Evolutionary conservation across 2,888 invertebrate genomes (phyloP), one percentile per base, ranked within the genome.

Genomic region (Cerceris rybyensis): DNA sequence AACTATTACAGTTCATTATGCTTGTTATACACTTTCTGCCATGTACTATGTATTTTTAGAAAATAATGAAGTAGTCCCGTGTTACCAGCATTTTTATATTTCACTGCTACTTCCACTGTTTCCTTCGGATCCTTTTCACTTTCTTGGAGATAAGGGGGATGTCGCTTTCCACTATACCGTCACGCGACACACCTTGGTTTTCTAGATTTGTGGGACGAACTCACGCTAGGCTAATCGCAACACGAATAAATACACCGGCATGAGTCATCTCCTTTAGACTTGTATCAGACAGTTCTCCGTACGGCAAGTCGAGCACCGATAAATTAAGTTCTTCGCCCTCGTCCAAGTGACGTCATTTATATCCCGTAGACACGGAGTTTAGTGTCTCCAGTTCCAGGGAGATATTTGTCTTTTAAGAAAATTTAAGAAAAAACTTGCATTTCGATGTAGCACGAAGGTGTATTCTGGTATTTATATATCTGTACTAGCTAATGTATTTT

Each of bases 201-300:
- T 54, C 54, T 52, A 66, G 75, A 80, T 83, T 80, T 80, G 80
- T 78, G 71, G 46, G 59, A 16, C 46, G 43, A 57, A 43, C 17
- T 50, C 82, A 79, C 82, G 79, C 74, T 61, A 82, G 11, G 54
- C 59, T 58, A 65, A 66, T 78, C 17, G 55, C 57, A 58, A 46
- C 55, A 70, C 65, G 73, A 75, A 57, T 68, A 50, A 41, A n/a
- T 52, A 43, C 43, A 58, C 43, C 14, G 7, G 64, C 64, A 55
- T 83, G 83, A 83, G 66, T 83, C 83, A 82, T 74, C 72, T 54
- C 16, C 50, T 60, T 42, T 46, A 46, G 65, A 74, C 50, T 49
- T 60, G 66, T 74, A 74, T 63, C 74, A 46, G 60, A 77, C 57
- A 61, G 42, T 39, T 50, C 55, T 46, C 55, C 28, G 17, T 57